A percentile compares a stretch with the other conserved stretches of the same genome.
phyloP scores from a whole-genome alignment of 2,113 vertebrate species.

The Chloroceryle aenea region DNA sequence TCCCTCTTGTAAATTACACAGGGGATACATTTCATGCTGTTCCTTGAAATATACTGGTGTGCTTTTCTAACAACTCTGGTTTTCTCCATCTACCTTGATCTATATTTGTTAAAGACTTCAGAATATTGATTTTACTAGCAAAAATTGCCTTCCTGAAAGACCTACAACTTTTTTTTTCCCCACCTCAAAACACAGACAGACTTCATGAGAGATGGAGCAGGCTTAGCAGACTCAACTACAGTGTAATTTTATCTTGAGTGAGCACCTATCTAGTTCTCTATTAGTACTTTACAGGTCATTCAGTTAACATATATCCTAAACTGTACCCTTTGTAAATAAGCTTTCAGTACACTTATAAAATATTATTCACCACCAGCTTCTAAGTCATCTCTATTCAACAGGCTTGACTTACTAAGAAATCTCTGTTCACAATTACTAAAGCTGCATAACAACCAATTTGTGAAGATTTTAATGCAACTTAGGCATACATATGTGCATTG shows the following conservation, averaged over 20 bases:
- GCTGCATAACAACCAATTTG: background rate
- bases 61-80: background rate
- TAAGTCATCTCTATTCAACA: background rate
- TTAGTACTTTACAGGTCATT: background rate
- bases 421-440: background rate
- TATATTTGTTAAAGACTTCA: background rate
- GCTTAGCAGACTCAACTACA: background rate
- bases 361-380: background rate
- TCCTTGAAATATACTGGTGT: background rate
- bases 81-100: background rate
- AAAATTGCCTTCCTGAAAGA: background rate
- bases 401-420: background rate
- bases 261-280: background rate
- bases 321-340: background rate
- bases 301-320: background rate
- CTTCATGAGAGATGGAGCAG: background rate
- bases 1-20: background rate
- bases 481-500: accelerated
- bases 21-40: background rate
- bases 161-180: background rate
- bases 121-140: background rate
- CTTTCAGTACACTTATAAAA: background rate
- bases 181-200: background rate
- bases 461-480: background rate
- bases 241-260: background rate